Base-by-base conservation (phyloP, 2,797 vertebrate species). In the Sebastes cheni region DNA sequence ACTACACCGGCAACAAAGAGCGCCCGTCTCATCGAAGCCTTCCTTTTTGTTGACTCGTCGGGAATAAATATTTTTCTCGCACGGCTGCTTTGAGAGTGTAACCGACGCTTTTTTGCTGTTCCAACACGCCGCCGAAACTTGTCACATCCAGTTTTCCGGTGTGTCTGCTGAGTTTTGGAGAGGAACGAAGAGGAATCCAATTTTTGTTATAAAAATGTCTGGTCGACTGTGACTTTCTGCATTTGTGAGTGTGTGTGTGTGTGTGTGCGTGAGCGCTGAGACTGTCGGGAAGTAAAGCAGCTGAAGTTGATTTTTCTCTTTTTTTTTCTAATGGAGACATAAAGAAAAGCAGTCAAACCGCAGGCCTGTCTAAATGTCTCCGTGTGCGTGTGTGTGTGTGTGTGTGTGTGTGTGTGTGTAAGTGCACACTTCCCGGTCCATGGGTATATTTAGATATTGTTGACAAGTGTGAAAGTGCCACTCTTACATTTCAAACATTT, bases 401-500 rank as follows among this genome's bases (percentile, higher is more conserved):
- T 54, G 8, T 52, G 23, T 27, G 60, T 58, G n/a, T 58, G 46
- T 42, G 8, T 39, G 23, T 75, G 52, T 54, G 50, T 61, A 52
- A 32, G 23, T 59, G 50, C 60, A 56, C 71, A 34, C 81, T 78
- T 84, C 77, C 73, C 55, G 76, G 79, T 92, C 82, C 75, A 70
- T 85, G 88, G 92, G 79, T 93, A 90, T 94, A 93, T 95, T 95
- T 96, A 95, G 91, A 94, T 88, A 92, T 89, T 91, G 92, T 92
- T 95, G 94, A 95, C 94, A 95, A 90, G 91, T 91, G 75, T 95
- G 89, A 95, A 95, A 94, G 94, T 89, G 89, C 88, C 88, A 92
- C 92, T 93, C 90, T 93, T 83, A 94, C 90, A 92, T 94, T 94
- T 94, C 94, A 94, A 88, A 94, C 88, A 93, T 95, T 95, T 94